Conservation (phyloP, 1,140 invertebrate genomes). For the Hyles vespertilio region DNA sequence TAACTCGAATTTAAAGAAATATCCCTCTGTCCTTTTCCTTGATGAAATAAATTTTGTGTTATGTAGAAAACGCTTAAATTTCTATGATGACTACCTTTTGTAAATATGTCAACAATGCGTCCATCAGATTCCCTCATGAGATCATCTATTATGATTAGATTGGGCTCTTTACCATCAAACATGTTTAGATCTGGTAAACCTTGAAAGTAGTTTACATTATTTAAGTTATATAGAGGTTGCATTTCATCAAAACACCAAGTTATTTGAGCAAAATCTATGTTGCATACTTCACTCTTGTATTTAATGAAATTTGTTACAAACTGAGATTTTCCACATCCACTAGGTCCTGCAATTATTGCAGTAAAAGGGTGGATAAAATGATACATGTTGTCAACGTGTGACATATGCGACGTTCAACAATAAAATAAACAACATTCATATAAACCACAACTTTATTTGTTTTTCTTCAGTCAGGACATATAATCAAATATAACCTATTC, state of each 20-base stretch:
- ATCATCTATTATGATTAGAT: constrained; percentile 57
- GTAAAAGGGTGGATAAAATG: constrained; percentile 28
- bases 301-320: constrained; percentile 34
- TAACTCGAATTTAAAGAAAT: too few relatives aligned
- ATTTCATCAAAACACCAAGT: constrained; percentile 46
- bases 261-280: constrained; percentile 16
- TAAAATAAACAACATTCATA: too few relatives aligned
- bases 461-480: too few relatives aligned
- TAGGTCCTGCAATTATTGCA: constrained; percentile 29
- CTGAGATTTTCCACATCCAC: constrained; percentile 37
- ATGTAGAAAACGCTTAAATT: too few relatives aligned
- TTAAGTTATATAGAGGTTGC: constrained; percentile 22
- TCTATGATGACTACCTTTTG: too few relatives aligned
- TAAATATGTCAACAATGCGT: constrained; percentile 41
- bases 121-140: constrained; percentile 54
- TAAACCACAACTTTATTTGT: too few relatives aligned
- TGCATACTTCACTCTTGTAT: constrained; percentile 27
- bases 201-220: constrained; percentile 32
- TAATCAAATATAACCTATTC: too few relatives aligned
- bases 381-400: too few relatives aligned
- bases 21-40: too few relatives aligned
- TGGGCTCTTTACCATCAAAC: constrained; percentile 33
- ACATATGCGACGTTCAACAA: too few relatives aligned
- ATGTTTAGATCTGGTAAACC: constrained; percentile 38
- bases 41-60: too few relatives aligned